Evolutionary conservation across 2,797 vertebrate genomes (phyloP).

Genomic region (Hapalemur alaotrensis): DNA sequence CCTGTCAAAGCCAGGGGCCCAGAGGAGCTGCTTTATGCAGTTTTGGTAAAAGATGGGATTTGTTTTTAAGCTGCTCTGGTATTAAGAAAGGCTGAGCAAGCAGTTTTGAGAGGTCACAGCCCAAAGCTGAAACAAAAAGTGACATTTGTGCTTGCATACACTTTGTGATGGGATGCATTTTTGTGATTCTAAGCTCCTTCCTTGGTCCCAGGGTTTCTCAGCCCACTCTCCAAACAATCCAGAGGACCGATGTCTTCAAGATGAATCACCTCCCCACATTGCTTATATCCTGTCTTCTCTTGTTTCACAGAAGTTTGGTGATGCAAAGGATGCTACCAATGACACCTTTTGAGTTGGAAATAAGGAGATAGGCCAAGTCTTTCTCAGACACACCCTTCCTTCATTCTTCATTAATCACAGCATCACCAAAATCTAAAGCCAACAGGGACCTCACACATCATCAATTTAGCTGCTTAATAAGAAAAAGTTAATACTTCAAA

Average conservation of each 20-base stretch:
- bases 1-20: conserved; percentile 55
- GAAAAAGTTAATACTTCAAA: conserved; percentile 29
- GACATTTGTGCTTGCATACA: background rate
- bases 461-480: background rate
- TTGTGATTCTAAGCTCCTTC: background rate
- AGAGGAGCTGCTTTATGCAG: conserved; percentile 3
- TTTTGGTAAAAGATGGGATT: conserved; percentile 30
- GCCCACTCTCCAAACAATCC: background rate
- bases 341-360: background rate
- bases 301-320: background rate
- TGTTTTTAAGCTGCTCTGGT: conserved; percentile 44
- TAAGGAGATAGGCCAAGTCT: background rate
- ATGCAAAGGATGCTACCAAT: background rate
- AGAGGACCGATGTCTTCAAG: background rate
- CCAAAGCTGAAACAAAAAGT: background rate
- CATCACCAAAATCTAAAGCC: background rate
- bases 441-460: background rate
- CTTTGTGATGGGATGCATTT: background rate
- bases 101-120: conserved; percentile 22
- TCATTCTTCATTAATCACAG: background rate
- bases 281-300: background rate
- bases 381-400: background rate
- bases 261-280: background rate
- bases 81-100: conserved; percentile 57
- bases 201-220: background rate